These are phyloP conservation scores for Hypomecis atomaria DNA, from an alignment of 2,888 invertebrate species.

Conservation along the genomic window DNA sequence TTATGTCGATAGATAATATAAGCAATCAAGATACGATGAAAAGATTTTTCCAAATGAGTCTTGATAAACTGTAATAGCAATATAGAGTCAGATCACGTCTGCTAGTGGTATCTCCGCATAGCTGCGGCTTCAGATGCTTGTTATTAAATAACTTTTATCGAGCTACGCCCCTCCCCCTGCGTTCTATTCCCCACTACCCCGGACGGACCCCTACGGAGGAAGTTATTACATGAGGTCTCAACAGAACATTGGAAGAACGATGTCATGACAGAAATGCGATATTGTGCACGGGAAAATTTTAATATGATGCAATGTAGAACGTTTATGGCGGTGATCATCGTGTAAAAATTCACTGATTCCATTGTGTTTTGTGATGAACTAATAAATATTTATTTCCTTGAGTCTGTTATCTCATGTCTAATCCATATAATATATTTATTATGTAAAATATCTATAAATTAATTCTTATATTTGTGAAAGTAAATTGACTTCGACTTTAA, in stretches of 20 bases:
- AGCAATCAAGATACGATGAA: conserved; percentile 10
- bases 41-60: conserved; percentile 10
- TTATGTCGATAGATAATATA: conserved; percentile 18
- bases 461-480: no score
- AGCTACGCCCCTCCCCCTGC: conserved; percentile 58
- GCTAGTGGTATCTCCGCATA: conserved; percentile 49
- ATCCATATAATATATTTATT: no score
- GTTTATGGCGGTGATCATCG: no score
- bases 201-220: conserved; percentile 47
- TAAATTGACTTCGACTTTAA: no score
- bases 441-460: no score
- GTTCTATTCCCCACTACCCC: conserved; percentile 47
- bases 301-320: no score
- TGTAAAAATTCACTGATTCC: no score
- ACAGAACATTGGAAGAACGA: conserved; percentile 41
- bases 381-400: no score
- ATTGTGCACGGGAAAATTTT: no score
- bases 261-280: conserved; percentile 36
- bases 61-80: conserved; percentile 39
- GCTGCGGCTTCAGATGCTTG: conserved; percentile 66
- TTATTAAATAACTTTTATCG: conserved; percentile 82
- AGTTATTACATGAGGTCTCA: conserved; percentile 55
- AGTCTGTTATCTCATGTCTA: no score
- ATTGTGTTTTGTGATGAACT: not conserved
- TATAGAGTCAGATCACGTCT: conserved; percentile 56